phyloP scores from a whole-genome alignment of 2,113 vertebrate genomes.

The Ondatra zibethicus region DNA sequence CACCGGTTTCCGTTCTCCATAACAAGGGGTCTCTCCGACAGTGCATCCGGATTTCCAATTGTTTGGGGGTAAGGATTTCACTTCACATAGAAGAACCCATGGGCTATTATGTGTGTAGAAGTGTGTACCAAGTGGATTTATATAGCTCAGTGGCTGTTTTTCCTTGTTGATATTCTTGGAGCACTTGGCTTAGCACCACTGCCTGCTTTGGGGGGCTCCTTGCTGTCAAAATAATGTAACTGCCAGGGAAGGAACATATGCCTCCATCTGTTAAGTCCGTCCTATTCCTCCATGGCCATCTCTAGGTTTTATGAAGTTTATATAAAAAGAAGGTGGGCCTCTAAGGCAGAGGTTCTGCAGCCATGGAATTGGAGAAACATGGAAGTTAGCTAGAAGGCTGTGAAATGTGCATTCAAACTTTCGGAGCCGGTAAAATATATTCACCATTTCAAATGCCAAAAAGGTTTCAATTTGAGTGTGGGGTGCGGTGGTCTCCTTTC shows the following conservation, averaged over 20 bases:
- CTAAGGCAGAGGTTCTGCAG: not conserved
- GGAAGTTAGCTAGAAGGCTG: not conserved
- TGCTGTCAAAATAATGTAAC: slow-evolving; percentile 64
- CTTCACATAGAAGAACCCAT: not conserved
- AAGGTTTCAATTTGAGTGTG: not conserved
- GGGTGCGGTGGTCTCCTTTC: not conserved
- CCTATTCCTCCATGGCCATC: slow-evolving; percentile 42
- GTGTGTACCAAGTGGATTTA: slow-evolving; percentile 54
- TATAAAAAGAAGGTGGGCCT: not conserved
- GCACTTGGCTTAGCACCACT: slow-evolving; percentile 51
- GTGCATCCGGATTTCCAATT: not conserved
- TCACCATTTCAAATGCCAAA: not conserved
- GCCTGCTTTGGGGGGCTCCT: slow-evolving; percentile 59
- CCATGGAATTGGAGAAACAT: not conserved
- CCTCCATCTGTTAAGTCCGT: slow-evolving; percentile 55
- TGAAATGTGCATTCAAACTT: not conserved
- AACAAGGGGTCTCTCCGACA: not conserved
- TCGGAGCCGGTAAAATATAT: not conserved
- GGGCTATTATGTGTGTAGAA: not conserved
- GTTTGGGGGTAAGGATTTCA: slow-evolving; percentile 56
- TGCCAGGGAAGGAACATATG: slow-evolving; percentile 38
- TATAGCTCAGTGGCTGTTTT: slow-evolving; percentile 51
- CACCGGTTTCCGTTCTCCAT: not conserved
- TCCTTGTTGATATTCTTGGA: slow-evolving; percentile 58
- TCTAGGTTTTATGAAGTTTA: slow-evolving; percentile 36